Evolutionary conservation across 2,797 vertebrate species (phyloP).

Genomic region (Sebastes hopkinsi): DNA sequence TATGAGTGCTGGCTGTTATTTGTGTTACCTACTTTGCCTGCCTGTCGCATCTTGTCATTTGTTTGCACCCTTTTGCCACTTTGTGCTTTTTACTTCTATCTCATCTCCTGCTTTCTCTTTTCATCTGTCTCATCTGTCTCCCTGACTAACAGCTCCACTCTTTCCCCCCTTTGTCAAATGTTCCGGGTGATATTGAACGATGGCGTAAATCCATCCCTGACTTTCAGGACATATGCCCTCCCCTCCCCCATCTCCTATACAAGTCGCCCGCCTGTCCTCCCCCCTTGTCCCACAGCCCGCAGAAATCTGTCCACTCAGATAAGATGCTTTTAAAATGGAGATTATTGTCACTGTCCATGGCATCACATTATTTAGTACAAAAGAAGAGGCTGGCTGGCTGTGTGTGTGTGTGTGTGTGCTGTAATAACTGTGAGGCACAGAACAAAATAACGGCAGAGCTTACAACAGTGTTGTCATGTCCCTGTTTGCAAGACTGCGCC

Average conservation of each 20-base stretch:
- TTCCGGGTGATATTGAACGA: constrained; percentile 50
- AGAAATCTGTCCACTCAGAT: constrained; percentile 80
- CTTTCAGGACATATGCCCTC: constrained; percentile 59
- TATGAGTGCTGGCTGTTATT: constrained; percentile 19
- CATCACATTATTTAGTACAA: constrained; percentile 71
- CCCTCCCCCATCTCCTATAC: constrained; percentile 57
- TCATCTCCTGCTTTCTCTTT: constrained; percentile 19
- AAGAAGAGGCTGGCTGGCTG: constrained; percentile 29
- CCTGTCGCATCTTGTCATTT: constrained; percentile 54
- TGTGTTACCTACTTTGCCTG: constrained; percentile 22
- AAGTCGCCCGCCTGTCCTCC: constrained; percentile 27
- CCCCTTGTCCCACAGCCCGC: constrained; percentile 70
- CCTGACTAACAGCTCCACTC: constrained; percentile 9
- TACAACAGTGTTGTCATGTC: constrained; percentile 26
- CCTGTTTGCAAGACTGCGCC: constrained; percentile 37
- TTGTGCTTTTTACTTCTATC: constrained; percentile 17
- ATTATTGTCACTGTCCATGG: constrained; percentile 75
- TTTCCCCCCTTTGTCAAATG: constrained; percentile 41
- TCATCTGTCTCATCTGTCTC: constrained; percentile 4
- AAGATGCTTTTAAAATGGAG: constrained; percentile 79
- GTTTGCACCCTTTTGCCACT: constrained; percentile 42
- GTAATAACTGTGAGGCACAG: constrained; percentile 23
- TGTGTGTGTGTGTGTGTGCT: neutral
- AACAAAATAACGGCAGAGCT: constrained; percentile 17
- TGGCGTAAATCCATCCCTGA: constrained; percentile 62